Evolutionary conservation across 2,797 vertebrate genomes (phyloP).

Genomic region (Bradypus variegatus): DNA sequence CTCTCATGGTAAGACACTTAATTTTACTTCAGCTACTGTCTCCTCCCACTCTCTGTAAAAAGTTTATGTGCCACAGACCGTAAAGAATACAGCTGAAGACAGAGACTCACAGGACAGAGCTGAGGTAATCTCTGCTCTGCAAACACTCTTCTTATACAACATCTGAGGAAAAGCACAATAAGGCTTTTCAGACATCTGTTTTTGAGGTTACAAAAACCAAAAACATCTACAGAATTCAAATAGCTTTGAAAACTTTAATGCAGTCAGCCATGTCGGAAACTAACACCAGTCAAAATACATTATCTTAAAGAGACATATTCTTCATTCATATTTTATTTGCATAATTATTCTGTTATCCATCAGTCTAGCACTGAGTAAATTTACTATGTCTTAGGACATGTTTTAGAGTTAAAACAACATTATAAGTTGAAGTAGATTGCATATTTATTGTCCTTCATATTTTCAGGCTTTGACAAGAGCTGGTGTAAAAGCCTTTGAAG

Average conservation of each 20-base stretch:
- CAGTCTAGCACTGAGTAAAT: background rate
- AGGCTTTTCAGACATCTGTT: slow-evolving; percentile 75
- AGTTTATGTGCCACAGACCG: slow-evolving; percentile 68
- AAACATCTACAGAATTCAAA: slow-evolving; percentile 67
- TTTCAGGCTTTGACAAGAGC: slow-evolving; percentile 21
- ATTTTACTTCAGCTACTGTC: slow-evolving; percentile 68
- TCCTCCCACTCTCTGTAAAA: slow-evolving; percentile 69
- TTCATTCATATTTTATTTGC: slow-evolving; percentile 13
- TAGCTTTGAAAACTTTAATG: slow-evolving; percentile 56
- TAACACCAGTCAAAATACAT: slow-evolving; percentile 3
- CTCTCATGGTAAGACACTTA: slow-evolving; percentile 54
- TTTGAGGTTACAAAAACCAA: slow-evolving; percentile 67
- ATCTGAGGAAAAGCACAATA: slow-evolving; percentile 69
- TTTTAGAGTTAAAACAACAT: slow-evolving; percentile 25
- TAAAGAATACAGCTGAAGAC: slow-evolving; percentile 69
- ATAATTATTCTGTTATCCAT: background rate
- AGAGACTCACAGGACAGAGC: slow-evolving; percentile 59
- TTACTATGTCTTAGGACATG: background rate
- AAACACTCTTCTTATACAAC: slow-evolving; percentile 55
- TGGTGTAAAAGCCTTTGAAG: slow-evolving; percentile 7
- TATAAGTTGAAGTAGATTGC: background rate
- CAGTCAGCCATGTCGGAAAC: slow-evolving; percentile 51
- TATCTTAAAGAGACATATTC: slow-evolving; percentile 46
- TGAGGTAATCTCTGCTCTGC: slow-evolving; percentile 68
- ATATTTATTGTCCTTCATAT: slow-evolving; percentile 18